phyloP scores from a whole-genome alignment of 2,113 vertebrate genomes.

The Felis catus region F.catus_Fca126_mat1.0 CM031412.1:80809501-80810000 shows the following conservation, averaged over 20 bases:
- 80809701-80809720: fast-evolving
- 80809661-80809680: no score
- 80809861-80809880: neutral
- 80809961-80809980: neutral
- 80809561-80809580: neutral
- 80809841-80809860: no score
- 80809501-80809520: no score
- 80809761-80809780: neutral
- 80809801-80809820: neutral
- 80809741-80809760: no score
- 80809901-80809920: no score
- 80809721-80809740: neutral
- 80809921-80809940: neutral
- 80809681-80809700: neutral
- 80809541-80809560: neutral
- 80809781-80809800: neutral
- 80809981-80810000: neutral
- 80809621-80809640: no score
- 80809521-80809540: neutral
- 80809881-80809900: neutral
- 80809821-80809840: neutral
- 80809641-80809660: neutral
- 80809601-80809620: neutral
- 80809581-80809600: neutral
- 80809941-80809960: neutral